Base-by-base conservation (phyloP, 2,797 vertebrate genomes). In the Typhlichthys eigenmanni region DNA sequence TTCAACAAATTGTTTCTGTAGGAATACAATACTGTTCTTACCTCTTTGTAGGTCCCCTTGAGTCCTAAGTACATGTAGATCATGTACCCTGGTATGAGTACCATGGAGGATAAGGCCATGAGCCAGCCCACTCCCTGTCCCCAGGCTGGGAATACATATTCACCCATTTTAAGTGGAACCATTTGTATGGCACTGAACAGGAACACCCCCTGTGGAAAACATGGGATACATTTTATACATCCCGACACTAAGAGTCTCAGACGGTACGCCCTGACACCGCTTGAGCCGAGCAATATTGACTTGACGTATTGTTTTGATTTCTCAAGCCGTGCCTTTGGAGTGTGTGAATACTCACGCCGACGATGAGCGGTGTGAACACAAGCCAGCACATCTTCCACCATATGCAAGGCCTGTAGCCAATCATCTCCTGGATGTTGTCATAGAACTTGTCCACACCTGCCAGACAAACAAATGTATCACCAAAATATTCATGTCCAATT, bases 341-440 rank as follows among this genome's bases (percentile, higher is more conserved):
- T 86, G 3, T 75, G 64, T 62, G 69, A 56, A 50, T 71, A 92
- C 95, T 96, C 93, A 99, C 97, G 77, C 85, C 97, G 50, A 99
- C 97, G 11, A 98, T 93, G 83, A 98, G 93, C 70, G 97, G 97
- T 72, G 97, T 99, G 88, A 99, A 98, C 86, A 95, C 93, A 10
- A 96, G 94, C 97, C 97, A 99, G 90, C 97, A 99, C 83, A 99
- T 76, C 80, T 98, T 99, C 95, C 95, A 99, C 97, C 97, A 99
- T 84, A 98, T 80, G 83, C 97, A 98, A 17, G 97, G 97, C 87
- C 87, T 95, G 91, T 97, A 96, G 83, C 97, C 97, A 74, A 98
- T 95, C 97, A 99, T 99, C 92, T 99, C 97, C 83, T 98, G 88
- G 80, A 99, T 99, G 85, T 98, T 99, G 87, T 97, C 95, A 64